phyloP scores from a whole-genome alignment of 2,113 vertebrate genomes.

The Pelusios castaneus region DNA sequence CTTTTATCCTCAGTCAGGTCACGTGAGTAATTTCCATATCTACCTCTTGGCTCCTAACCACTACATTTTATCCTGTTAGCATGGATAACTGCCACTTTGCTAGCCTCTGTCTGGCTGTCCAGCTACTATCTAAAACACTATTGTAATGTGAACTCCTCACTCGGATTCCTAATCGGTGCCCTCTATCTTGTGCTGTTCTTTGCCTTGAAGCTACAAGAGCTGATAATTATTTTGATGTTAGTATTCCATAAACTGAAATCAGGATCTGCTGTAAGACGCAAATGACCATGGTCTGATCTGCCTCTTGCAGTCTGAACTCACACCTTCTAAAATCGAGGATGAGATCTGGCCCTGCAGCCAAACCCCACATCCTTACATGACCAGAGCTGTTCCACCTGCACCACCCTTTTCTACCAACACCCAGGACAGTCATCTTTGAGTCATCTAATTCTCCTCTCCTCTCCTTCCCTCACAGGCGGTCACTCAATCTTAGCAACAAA shows the following conservation, averaged over 20 bases:
- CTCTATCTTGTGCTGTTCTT: neutral
- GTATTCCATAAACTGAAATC: neutral
- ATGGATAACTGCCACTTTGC: neutral
- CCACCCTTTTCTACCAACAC: neutral
- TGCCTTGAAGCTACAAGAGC: neutral
- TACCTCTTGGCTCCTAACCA: slow-evolving; percentile 25
- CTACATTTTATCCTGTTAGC: slow-evolving; percentile 44
- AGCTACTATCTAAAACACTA: neutral
- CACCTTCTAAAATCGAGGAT: neutral
- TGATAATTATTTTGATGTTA: neutral
- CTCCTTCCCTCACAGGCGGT: neutral
- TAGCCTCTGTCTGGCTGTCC: neutral
- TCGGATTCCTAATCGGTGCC: neutral
- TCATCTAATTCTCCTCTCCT: neutral
- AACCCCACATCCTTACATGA: neutral
- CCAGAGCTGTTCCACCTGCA: neutral
- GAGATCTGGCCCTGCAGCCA: neutral
- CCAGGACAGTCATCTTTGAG: neutral
- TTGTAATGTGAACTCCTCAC: slow-evolving; percentile 3
- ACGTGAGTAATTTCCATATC: neutral
- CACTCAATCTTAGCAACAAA: neutral
- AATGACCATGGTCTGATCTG: neutral
- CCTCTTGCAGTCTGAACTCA: neutral
- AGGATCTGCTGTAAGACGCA: neutral
- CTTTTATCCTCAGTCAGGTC: neutral